Conservation (phyloP, 2,797 vertebrate species). For the Serranus cabrilla region DNA sequence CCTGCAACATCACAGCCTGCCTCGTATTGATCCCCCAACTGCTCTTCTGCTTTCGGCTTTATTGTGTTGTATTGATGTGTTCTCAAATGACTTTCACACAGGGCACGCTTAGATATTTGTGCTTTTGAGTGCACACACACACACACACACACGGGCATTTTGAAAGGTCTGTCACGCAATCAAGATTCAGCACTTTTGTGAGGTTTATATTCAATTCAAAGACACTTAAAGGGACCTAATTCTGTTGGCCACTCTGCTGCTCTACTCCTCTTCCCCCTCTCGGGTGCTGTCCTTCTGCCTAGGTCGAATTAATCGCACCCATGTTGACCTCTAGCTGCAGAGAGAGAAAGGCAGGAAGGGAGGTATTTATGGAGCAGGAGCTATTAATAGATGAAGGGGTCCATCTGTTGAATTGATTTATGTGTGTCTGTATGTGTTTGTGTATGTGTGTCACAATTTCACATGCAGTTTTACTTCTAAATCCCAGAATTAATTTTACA, state of each 20-base stretch:
- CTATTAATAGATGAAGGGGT: slow-evolving; percentile 78
- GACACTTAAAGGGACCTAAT: slow-evolving; percentile 7
- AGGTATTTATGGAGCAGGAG: slow-evolving; percentile 76
- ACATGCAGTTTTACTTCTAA: neutral
- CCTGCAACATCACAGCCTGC: slow-evolving; percentile 48
- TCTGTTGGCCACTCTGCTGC: slow-evolving; percentile 22
- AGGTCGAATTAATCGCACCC: slow-evolving; percentile 75
- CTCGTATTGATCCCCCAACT: slow-evolving; percentile 65
- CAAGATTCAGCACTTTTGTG: slow-evolving; percentile 22
- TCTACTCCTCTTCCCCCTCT: slow-evolving; percentile 34
- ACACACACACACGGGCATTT: slow-evolving; percentile 9
- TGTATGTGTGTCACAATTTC: slow-evolving; percentile 31
- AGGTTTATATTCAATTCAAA: slow-evolving; percentile 13
- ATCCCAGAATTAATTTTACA: neutral
- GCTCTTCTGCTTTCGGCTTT: slow-evolving; percentile 61
- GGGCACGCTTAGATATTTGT: slow-evolving; percentile 14
- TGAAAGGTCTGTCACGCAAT: slow-evolving; percentile 22
- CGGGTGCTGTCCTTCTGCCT: slow-evolving; percentile 59
- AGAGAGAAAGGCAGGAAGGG: slow-evolving; percentile 56
- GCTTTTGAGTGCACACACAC: slow-evolving; percentile 41
- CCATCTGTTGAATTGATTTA: slow-evolving; percentile 75
- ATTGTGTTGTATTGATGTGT: slow-evolving; percentile 61
- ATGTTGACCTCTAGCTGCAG: slow-evolving; percentile 61
- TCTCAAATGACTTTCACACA: slow-evolving; percentile 61
- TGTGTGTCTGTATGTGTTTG: slow-evolving; percentile 35